Conservation (phyloP, 2,888 invertebrate genomes). For the Chaetogeoica ovagalla region DNA sequence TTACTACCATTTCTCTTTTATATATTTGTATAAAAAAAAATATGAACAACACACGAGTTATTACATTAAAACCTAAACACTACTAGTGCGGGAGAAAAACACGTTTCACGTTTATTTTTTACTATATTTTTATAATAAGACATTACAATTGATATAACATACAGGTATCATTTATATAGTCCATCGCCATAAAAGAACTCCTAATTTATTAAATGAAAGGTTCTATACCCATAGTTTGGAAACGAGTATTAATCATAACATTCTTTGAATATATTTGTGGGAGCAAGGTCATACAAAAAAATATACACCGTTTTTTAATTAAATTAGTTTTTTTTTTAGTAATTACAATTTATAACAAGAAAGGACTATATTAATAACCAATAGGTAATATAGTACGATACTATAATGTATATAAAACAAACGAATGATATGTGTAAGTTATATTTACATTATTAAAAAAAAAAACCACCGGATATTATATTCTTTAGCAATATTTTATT, state of each 20-base stretch:
- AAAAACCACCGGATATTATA: too few relatives aligned
- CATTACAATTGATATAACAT: background rate
- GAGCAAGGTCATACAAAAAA: background rate
- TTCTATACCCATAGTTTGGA: background rate
- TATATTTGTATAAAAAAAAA: background rate
- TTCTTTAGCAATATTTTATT: too few relatives aligned
- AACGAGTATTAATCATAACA: background rate
- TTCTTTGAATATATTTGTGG: conserved; percentile 16
- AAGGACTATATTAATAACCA: too few relatives aligned
- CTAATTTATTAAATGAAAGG: background rate
- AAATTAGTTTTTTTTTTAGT: background rate
- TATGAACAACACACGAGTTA: conserved; percentile 1
- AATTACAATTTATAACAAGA: too few relatives aligned
- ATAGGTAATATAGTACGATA: too few relatives aligned
- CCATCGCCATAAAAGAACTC: background rate
- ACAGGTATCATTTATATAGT: background rate
- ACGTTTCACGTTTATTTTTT: conserved; percentile 1
- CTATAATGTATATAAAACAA: too few relatives aligned
- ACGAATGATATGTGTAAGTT: too few relatives aligned
- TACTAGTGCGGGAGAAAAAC: conserved; percentile 1
- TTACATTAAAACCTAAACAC: conserved; percentile 16
- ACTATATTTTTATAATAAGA: conserved; percentile 1
- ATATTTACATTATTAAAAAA: too few relatives aligned
- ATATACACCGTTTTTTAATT: background rate
- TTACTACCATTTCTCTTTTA: background rate